Conservation (phyloP, 2,888 invertebrate genomes). For the Parapristionchus giblindavisi region DNA sequence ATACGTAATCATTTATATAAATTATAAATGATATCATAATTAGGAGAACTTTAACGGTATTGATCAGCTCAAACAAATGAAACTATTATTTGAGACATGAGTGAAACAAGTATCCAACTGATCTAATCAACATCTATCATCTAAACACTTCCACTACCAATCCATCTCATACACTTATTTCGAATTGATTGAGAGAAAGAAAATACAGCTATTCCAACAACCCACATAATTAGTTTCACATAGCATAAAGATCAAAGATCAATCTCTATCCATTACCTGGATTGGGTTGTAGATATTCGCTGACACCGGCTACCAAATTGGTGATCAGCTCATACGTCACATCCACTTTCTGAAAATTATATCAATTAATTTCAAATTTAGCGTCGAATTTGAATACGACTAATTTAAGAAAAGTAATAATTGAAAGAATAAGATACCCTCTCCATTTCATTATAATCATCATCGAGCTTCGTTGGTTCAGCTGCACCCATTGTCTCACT, state of each 20-base stretch:
- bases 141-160: no score
- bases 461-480: constrained; percentile 97
- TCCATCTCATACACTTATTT: no score
- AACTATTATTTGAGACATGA: no score
- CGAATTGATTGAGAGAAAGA: no score
- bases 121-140: no score
- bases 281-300: constrained; percentile 98
- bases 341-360: constrained; percentile 86
- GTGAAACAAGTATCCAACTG: no score
- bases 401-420: no score
- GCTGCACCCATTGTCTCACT: constrained; percentile 99
- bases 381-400: background rate
- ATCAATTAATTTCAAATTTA: background rate
- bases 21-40: no score
- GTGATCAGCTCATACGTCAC: constrained; percentile 95
- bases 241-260: constrained; percentile 4
- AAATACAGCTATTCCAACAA: no score
- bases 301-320: constrained; percentile 93
- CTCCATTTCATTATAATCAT: constrained; percentile 99
- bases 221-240: no score
- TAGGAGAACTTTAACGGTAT: no score
- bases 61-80: no score
- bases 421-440: constrained; percentile 78
- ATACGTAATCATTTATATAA: background rate
- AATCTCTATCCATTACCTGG: constrained; percentile 76